Conservation (phyloP, 2,113 vertebrate genomes). For the Gnathonemus echidnorhynchus region DNA sequence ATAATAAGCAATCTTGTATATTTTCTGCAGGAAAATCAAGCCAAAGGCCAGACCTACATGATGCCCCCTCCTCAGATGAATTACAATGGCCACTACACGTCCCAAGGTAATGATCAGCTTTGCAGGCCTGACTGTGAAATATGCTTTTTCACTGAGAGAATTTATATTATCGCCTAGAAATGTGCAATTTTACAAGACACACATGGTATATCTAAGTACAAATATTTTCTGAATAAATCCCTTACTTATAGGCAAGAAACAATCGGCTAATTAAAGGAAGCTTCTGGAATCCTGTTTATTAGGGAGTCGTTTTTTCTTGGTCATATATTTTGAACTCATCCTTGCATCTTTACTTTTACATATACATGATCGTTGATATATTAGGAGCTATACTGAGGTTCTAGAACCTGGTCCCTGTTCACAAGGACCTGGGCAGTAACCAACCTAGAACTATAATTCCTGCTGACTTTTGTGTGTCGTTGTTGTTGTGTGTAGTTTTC, state of each 20-base stretch:
- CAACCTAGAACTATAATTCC: background rate
- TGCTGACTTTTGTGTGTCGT: background rate
- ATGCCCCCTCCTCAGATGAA: constrained; percentile 84
- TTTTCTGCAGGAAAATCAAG: constrained; percentile 43
- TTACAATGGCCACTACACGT: constrained; percentile 90
- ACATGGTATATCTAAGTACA: background rate
- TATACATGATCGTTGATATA: too few species aligned
- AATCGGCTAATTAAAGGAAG: background rate
- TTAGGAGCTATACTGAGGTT: background rate
- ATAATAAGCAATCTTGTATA: constrained; percentile 12
- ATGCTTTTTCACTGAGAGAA: background rate
- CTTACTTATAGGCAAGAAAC: background rate
- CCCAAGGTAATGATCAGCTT: constrained; percentile 70
- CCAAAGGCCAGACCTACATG: constrained; percentile 87
- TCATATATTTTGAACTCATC: background rate
- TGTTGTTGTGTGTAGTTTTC: too few species aligned
- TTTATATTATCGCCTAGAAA: background rate
- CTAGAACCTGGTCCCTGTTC: background rate
- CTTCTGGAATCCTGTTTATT: background rate
- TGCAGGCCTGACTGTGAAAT: background rate
- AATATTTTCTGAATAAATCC: background rate
- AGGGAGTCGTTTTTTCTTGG: background rate
- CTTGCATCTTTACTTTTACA: too few species aligned
- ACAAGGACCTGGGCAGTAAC: background rate
- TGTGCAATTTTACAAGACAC: background rate